A percentile compares a stretch with the other conserved stretches of the same genome.
These are phyloP conservation scores for Dynastes grantii DNA, from an alignment of 2,888 invertebrate genomes.

Conservation along the genomic window DNA sequence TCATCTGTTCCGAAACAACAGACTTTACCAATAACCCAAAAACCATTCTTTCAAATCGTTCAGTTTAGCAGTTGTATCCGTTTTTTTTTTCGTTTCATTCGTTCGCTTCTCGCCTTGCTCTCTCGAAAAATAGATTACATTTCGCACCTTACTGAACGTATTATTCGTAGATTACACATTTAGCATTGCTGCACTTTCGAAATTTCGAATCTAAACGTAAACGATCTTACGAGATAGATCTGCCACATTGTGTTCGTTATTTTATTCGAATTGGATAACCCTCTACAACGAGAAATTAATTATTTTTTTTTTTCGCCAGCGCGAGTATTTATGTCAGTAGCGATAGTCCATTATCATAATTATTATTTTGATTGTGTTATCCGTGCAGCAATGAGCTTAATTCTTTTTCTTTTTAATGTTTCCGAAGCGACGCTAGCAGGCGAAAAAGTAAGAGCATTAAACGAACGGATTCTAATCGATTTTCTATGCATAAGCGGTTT, in stretches of 20 bases:
- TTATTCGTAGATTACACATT: constrained; percentile 12
- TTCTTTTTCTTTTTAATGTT: background rate
- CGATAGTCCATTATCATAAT: background rate
- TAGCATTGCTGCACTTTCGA: constrained; percentile 16
- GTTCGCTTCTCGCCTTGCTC: constrained; percentile 1
- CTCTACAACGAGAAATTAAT: background rate
- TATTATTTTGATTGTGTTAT: too few relatives aligned
- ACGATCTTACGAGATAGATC: background rate
- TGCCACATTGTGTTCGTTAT: background rate
- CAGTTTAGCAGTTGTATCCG: too few relatives aligned
- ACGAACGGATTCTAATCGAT: constrained; percentile 38
- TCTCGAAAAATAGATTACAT: background rate
- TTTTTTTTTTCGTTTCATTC: background rate
- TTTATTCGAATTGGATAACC: background rate
- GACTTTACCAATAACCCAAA: too few relatives aligned
- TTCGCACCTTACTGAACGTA: background rate
- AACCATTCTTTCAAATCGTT: too few relatives aligned
- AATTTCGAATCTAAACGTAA: background rate
- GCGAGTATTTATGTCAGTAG: background rate
- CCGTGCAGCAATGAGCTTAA: background rate
- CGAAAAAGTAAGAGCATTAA: constrained; percentile 38
- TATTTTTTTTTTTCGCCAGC: background rate
- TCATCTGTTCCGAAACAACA: too few relatives aligned
- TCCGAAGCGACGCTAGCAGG: background rate
- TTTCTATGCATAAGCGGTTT: constrained; percentile 41